Conservation (phyloP, 2,113 vertebrate genomes). For the Blennius ocellaris region DNA sequence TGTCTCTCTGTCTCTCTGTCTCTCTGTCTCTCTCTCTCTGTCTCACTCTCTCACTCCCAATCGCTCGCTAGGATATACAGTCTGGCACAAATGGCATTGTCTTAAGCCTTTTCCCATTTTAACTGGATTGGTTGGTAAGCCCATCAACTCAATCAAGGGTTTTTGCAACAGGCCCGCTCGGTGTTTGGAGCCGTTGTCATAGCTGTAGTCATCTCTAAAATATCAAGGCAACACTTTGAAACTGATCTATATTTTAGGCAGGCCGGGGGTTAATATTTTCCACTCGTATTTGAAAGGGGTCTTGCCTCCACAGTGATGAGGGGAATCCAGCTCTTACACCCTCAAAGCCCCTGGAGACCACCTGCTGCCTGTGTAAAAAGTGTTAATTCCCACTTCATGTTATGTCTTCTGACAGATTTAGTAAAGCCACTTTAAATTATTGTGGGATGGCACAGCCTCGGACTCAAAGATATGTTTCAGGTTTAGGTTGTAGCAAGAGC, state of each 20-base stretch:
- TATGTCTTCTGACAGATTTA: conserved; percentile 16
- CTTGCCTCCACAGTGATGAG: conserved; percentile 35
- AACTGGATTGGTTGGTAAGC: conserved; percentile 62
- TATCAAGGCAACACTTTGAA: conserved; percentile 46
- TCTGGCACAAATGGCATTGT: conserved; percentile 14
- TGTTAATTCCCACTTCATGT: conserved; percentile 8
- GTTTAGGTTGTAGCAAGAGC: not conserved
- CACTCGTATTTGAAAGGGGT: conserved; percentile 52
- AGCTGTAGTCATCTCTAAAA: conserved; percentile 36
- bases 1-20: no score
- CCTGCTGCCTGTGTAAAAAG: conserved; percentile 44
- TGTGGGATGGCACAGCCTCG: conserved; percentile 7
- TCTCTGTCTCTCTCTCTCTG: no score
- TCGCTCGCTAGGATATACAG: not conserved
- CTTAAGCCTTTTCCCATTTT: conserved; percentile 73
- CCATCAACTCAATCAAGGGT: conserved; percentile 49
- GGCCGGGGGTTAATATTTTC: conserved; percentile 54
- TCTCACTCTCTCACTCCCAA: no score
- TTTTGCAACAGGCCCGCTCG: conserved; percentile 34
- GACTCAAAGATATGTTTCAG: conserved; percentile 17
- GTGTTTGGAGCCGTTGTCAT: conserved; percentile 52
- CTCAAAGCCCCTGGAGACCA: conserved; percentile 29
- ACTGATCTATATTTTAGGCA: conserved; percentile 64
- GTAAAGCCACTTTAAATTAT: conserved; percentile 21
- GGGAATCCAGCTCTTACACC: conserved; percentile 19